Percentiles rank a stretch among this genome's conserved stretches.
These are phyloP conservation scores for Potamilus streckersoni DNA, from an alignment of 1,140 invertebrate species.

Conservation along the genomic window DNA sequence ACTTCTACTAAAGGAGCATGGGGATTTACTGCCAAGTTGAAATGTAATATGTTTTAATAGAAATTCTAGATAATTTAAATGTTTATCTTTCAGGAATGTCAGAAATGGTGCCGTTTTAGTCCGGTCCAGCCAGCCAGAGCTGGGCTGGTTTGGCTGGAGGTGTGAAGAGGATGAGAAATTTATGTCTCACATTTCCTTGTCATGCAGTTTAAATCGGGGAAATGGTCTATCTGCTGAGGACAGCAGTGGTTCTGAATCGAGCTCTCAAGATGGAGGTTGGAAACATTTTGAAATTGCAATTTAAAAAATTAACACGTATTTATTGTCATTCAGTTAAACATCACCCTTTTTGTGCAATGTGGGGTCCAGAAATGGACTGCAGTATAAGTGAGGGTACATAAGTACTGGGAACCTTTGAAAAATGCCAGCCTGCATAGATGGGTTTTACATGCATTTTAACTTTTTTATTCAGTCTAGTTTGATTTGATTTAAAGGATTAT, in stretches of 20 bases:
- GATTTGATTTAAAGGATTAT: no score
- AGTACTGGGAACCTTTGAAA: no score
- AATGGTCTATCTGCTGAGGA: slow-evolving; percentile 22
- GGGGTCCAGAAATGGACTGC: no score
- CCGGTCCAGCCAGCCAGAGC: slow-evolving; percentile 91
- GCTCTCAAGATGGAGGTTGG: slow-evolving; percentile 25
- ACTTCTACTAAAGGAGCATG: no score
- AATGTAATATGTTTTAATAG: background rate
- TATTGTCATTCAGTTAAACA: no score
- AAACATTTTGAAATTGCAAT: no score
- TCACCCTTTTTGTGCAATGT: no score
- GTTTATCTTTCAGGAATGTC: slow-evolving; percentile 73
- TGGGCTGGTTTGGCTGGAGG: slow-evolving; percentile 93
- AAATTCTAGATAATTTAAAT: background rate
- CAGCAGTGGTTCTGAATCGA: slow-evolving; percentile 31
- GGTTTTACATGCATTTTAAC: no score
- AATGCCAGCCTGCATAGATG: background rate
- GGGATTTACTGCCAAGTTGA: background rate
- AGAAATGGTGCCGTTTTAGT: slow-evolving; percentile 93
- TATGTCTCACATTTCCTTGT: slow-evolving; percentile 83
- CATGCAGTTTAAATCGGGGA: slow-evolving; percentile 75
- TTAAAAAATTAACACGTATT: background rate
- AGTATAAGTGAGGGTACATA: no score
- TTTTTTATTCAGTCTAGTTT: no score
- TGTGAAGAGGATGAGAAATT: slow-evolving; percentile 89